Evolutionary conservation across 2,113 vertebrate species (phyloP).

Genomic region (Brienomyrus longianalis): DNA sequence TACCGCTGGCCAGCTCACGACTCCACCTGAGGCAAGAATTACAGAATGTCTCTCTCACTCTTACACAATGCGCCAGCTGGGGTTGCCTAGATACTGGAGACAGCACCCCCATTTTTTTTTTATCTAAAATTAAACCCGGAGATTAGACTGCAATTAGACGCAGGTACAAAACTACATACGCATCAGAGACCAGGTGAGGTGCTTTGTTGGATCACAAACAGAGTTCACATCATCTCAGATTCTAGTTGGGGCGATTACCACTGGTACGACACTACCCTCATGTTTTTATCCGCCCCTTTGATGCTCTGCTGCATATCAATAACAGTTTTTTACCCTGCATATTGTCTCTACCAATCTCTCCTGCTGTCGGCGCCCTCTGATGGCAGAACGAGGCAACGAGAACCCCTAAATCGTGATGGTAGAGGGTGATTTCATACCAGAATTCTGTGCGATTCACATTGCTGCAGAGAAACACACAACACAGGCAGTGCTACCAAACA

Average conservation of each 20-base stretch:
- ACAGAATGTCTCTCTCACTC: constrained; percentile 13
- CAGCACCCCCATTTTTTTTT: constrained; percentile 34
- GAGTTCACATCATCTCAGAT: background rate
- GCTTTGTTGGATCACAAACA: background rate
- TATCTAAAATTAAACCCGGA: constrained; percentile 52
- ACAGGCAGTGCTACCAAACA: background rate
- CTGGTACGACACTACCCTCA: background rate
- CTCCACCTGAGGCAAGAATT: constrained; percentile 10
- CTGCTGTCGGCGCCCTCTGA: background rate
- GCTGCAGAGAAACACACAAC: background rate
- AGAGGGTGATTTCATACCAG: background rate
- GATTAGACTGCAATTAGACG: constrained; percentile 22
- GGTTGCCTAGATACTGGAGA: constrained; percentile 53
- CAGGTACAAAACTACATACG: constrained; percentile 8
- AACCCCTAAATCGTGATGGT: background rate
- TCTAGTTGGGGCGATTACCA: background rate
- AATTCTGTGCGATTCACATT: background rate
- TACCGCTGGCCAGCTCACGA: background rate
- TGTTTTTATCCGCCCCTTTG: background rate
- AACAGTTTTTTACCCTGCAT: background rate
- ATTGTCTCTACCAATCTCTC: background rate
- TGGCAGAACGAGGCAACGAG: background rate
- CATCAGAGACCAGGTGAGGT: background rate
- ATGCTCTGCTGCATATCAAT: background rate
- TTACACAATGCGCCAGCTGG: constrained; percentile 29